A percentile compares a stretch with the other conserved stretches of the same genome.
Evolutionary conservation across 2,888 invertebrate species (phyloP).

Genomic region (Cerceris rybyensis): DNA sequence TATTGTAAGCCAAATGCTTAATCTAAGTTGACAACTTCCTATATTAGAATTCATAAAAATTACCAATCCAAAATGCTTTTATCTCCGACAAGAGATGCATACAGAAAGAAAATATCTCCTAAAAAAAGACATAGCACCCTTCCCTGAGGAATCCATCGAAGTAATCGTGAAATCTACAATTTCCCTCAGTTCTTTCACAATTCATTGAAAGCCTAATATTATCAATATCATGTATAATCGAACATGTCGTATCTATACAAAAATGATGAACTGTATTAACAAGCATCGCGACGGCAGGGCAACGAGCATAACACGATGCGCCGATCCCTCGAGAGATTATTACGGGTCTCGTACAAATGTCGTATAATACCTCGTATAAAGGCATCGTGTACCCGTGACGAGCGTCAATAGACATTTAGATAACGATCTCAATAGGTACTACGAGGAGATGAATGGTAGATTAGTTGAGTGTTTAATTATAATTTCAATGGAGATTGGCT

Average conservation of each 20-base stretch:
- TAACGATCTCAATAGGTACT: conserved; percentile 62
- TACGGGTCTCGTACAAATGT: conserved; percentile 22
- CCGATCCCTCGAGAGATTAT: conserved; percentile 36
- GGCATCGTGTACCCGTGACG: conserved; percentile 22
- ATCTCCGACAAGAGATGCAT: too few species aligned
- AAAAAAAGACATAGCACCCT: too few species aligned
- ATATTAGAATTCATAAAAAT: too few species aligned
- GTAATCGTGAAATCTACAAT: too few species aligned
- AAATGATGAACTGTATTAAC: conserved; percentile 21
- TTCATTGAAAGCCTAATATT: too few species aligned
- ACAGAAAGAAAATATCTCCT: too few species aligned
- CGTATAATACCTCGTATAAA: conserved; percentile 22
- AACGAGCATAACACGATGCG: conserved; percentile 25
- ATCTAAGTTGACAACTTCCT: too few species aligned
- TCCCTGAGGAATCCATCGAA: too few species aligned
- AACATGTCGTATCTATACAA: not conserved
- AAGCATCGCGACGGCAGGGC: conserved; percentile 20
- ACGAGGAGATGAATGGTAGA: conserved; percentile 58
- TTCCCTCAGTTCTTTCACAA: too few species aligned
- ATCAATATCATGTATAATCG: too few species aligned
- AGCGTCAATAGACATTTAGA: conserved; percentile 64
- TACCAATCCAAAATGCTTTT: too few species aligned
- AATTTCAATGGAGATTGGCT: conserved; percentile 63
- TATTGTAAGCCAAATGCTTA: too few species aligned
- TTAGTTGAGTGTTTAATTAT: conserved; percentile 63